These are phyloP conservation scores for Sarcophaga variegata DNA, from an alignment of 2,888 invertebrate genomes.

Conservation along the genomic window DNA sequence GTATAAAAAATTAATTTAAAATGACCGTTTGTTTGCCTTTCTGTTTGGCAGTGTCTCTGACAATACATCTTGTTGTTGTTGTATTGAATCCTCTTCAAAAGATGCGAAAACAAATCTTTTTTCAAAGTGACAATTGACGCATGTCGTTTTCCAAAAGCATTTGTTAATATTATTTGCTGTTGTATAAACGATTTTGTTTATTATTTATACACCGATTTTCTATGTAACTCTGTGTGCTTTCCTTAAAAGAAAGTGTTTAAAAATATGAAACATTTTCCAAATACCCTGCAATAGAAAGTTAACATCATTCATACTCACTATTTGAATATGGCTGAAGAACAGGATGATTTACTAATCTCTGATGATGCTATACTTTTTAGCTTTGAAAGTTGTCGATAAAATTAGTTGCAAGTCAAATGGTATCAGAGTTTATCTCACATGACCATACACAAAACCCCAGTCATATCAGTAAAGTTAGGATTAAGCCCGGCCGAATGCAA, in stretches of 20 bases:
- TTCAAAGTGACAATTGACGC: constrained; percentile 48
- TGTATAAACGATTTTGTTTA: background rate
- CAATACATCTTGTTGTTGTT: background rate
- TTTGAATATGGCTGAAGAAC: too few relatives aligned
- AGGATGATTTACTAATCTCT: background rate
- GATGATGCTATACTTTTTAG: background rate
- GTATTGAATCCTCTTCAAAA: constrained; percentile 23
- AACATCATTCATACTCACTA: too few relatives aligned
- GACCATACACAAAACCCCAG: too few relatives aligned
- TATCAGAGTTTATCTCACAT: too few relatives aligned
- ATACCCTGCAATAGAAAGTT: background rate
- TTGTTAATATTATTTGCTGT: constrained; percentile 7
- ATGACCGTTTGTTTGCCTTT: background rate
- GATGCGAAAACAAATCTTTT: background rate
- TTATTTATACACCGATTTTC: background rate
- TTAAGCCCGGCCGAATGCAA: too few relatives aligned
- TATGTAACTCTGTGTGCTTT: constrained; percentile 14
- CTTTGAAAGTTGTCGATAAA: too few relatives aligned
- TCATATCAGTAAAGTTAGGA: too few relatives aligned
- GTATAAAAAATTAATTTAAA: background rate
- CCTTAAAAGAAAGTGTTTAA: constrained; percentile 49
- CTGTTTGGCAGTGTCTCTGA: background rate
- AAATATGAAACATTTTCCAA: constrained; percentile 11
- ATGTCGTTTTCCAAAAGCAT: constrained; percentile 30
- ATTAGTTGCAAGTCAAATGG: too few relatives aligned